Percentiles rank a stretch among this genome's conserved stretches.
These are phyloP conservation scores for Scomber japonicus DNA, from an alignment of 2,113 vertebrate genomes.

Conservation along the genomic window DNA sequence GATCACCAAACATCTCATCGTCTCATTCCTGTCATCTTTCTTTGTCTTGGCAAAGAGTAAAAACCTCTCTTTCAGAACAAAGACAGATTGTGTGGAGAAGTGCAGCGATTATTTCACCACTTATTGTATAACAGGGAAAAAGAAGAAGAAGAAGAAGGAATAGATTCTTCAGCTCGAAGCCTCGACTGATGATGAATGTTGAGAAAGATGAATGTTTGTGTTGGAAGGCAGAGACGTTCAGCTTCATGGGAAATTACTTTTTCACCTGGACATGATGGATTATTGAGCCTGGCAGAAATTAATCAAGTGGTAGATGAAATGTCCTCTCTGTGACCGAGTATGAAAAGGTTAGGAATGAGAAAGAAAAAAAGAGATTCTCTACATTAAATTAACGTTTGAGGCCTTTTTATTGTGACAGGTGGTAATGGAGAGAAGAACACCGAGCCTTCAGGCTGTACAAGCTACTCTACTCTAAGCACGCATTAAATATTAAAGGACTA, in stretches of 20 bases:
- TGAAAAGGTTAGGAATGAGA: background rate
- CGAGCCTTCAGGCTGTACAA: too few relatives aligned
- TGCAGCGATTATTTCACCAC: background rate
- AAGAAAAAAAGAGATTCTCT: background rate
- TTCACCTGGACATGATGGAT: slow-evolving; percentile 16
- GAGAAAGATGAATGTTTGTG: background rate
- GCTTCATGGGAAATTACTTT: slow-evolving; percentile 14
- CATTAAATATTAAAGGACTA: too few relatives aligned
- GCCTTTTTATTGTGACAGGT: too few relatives aligned
- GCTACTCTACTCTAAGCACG: too few relatives aligned
- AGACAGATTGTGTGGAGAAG: background rate
- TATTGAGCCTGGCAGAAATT: background rate
- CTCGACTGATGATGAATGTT: slow-evolving; percentile 18
- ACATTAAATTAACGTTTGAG: background rate
- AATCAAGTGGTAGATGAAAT: slow-evolving; percentile 9
- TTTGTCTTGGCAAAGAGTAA: background rate
- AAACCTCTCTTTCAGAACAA: background rate
- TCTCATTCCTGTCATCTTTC: too few relatives aligned
- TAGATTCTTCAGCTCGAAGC: background rate
- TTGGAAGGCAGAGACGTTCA: background rate
- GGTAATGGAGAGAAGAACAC: too few relatives aligned
- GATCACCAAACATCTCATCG: too few relatives aligned
- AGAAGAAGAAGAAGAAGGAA: background rate
- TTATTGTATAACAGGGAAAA: background rate
- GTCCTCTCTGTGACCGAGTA: background rate